These are phyloP conservation scores for Sebastes matsubarae DNA, from an alignment of 2,797 vertebrate species.

Conservation along the genomic window DNA sequence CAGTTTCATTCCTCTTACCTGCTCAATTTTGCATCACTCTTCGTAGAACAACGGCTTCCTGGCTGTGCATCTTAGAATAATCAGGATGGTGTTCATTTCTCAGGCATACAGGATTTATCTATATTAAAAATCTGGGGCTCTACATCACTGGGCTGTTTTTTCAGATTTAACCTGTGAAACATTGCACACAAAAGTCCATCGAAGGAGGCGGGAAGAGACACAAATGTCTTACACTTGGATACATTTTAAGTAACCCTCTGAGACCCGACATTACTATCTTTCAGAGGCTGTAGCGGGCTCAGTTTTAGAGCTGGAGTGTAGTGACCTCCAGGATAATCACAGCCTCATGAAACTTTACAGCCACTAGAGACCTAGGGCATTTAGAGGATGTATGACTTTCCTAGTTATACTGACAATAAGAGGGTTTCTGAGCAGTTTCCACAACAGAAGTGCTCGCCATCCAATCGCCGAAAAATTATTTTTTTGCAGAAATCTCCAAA, in stretches of 20 bases:
- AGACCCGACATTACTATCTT: too few species aligned
- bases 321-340: too few species aligned
- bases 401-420: too few species aligned
- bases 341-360: too few species aligned
- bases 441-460: too few species aligned
- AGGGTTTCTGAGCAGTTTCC: too few species aligned
- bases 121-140: slow-evolving; percentile 18
- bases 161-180: not conserved
- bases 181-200: not conserved
- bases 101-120: slow-evolving; percentile 2
- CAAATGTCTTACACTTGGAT: not conserved
- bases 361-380: too few species aligned
- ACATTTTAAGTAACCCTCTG: not conserved
- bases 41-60: not conserved
- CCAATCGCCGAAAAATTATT: fast-evolving
- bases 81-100: not conserved
- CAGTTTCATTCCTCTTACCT: not conserved
- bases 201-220: not conserved
- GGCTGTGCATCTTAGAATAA: not conserved
- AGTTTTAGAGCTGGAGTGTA: too few species aligned
- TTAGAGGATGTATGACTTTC: too few species aligned
- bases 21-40: not conserved
- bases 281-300: too few species aligned
- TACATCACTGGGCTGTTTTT: not conserved
- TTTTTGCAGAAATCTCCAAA: too few species aligned